phyloP scores from a whole-genome alignment of 2,888 invertebrate genomes.

The Aphrophora alni region DNA sequence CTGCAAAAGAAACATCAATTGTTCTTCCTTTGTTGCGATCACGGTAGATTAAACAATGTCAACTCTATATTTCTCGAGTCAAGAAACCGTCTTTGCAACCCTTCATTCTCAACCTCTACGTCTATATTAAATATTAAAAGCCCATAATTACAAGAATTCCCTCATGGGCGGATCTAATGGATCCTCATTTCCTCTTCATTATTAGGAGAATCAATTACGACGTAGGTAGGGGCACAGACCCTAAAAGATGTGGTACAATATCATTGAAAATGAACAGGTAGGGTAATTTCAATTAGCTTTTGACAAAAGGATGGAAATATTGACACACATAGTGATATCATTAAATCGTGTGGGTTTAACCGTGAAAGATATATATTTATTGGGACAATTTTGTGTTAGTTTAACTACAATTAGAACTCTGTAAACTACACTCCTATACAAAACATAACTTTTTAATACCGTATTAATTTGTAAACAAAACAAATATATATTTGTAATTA shows the following conservation, averaged over 20 bases:
- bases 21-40: background rate
- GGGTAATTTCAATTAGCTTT: background rate
- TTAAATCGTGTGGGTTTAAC: too few relatives aligned
- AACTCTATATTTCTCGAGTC: background rate
- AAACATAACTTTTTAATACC: too few relatives aligned
- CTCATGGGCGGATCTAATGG: background rate
- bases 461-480: too few relatives aligned
- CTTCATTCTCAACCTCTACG: background rate
- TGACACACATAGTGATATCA: background rate
- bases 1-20: background rate
- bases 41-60: background rate
- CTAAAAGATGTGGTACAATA: background rate
- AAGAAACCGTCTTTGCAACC: background rate
- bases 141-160: slow-evolving; percentile 9
- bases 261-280: background rate
- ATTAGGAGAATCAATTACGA: slow-evolving; percentile 6
- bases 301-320: background rate
- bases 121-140: background rate
- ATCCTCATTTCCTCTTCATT: slow-evolving; percentile 3
- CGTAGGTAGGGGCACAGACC: background rate
- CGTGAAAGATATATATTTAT: too few relatives aligned
- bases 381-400: too few relatives aligned
- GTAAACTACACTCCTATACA: too few relatives aligned
- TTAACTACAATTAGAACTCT: too few relatives aligned
- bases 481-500: too few relatives aligned